phyloP scores from a whole-genome alignment of 2,113 vertebrate genomes.

The Catagonus wagneri region DNA sequence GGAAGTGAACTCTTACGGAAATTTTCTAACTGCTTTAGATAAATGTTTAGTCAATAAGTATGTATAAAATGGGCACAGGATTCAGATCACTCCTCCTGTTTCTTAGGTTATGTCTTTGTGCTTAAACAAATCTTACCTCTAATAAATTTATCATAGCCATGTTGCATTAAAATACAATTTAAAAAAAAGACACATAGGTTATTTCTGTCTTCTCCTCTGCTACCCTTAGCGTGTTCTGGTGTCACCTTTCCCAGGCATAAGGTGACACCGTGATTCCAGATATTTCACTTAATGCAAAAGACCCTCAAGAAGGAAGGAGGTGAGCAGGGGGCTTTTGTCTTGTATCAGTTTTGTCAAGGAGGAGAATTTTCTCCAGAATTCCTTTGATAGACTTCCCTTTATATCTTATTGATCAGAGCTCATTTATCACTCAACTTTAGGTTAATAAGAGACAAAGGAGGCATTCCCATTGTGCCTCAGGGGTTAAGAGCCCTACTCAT shows the following conservation, averaged over 20 bases:
- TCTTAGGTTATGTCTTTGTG: background rate
- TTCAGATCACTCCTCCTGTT: background rate
- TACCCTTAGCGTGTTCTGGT: background rate
- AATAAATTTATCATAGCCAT: background rate
- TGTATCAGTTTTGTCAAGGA: background rate
- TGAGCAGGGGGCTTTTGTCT: background rate
- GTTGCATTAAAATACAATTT: slow-evolving; percentile 40
- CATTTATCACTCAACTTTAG: background rate
- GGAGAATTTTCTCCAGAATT: background rate
- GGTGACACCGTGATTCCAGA: background rate
- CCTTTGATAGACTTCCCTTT: background rate
- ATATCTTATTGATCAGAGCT: background rate
- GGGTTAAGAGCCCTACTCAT: too few species aligned
- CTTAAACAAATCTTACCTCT: background rate
- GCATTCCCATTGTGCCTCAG: too few species aligned
- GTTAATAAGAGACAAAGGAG: background rate
- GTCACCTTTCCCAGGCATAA: background rate
- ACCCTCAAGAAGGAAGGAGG: background rate
- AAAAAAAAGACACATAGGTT: too few species aligned
- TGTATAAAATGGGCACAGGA: background rate
- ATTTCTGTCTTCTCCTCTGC: background rate
- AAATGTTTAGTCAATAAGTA: background rate
- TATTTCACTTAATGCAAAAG: background rate
- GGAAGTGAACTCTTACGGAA: background rate
- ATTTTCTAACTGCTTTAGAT: background rate